phyloP scores from a whole-genome alignment of 1,140 invertebrate species.

The Matsumurasca onukii region DNA sequence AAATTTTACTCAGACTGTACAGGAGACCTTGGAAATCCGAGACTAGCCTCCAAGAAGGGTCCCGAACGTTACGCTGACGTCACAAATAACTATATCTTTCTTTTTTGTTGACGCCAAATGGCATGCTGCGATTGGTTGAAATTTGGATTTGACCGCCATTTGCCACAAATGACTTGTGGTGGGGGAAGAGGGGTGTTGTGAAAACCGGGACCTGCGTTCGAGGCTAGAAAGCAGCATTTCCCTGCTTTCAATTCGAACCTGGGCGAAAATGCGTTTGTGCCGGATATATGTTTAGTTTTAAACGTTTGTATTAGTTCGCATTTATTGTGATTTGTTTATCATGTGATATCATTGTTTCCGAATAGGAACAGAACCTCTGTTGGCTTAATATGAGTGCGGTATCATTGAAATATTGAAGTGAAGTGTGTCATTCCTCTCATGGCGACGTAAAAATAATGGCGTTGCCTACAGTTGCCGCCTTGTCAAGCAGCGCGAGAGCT shows the following conservation, averaged over 20 bases:
- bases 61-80: slow-evolving; percentile 27
- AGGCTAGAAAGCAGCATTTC: slow-evolving; percentile 31
- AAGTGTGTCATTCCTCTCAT: slow-evolving; percentile 27
- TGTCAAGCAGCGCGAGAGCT: slow-evolving; percentile 35
- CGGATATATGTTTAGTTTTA: background rate
- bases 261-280: slow-evolving; percentile 9
- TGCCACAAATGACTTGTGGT: slow-evolving; percentile 28
- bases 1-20: slow-evolving; percentile 25
- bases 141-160: slow-evolving; percentile 23
- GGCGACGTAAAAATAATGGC: slow-evolving; percentile 36
- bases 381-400: background rate
- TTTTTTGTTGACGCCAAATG: slow-evolving; percentile 34
- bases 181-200: background rate
- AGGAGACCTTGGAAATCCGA: slow-evolving; percentile 33
- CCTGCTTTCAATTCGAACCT: slow-evolving; percentile 27
- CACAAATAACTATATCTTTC: slow-evolving; percentile 30
- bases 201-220: slow-evolving; percentile 30
- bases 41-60: slow-evolving; percentile 31
- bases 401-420: background rate
- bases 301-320: background rate
- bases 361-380: background rate
- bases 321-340: background rate
- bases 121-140: slow-evolving; percentile 26
- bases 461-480: slow-evolving; percentile 36
- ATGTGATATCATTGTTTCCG: background rate